Evolutionary conservation across 2,797 vertebrate species (phyloP), one percentile per base, ranked within the genome.

Genomic region (Sciurus vulgaris): DNA sequence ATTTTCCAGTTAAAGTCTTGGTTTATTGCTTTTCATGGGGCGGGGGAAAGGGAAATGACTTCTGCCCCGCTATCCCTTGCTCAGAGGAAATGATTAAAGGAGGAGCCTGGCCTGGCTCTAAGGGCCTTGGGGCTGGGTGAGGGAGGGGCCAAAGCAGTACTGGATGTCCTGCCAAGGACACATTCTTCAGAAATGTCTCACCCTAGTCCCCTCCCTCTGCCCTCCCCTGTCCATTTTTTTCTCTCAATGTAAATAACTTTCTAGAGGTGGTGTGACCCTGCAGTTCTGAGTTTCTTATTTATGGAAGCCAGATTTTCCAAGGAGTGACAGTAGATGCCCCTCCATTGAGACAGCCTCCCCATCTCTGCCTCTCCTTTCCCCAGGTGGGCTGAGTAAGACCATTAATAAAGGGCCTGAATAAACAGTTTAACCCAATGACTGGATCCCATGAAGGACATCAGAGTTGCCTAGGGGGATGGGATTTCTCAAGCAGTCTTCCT

Each of bases 131-230:
- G 67, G 86, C 38, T 15, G 85, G 77, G 56, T 0, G n/a, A 28
- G 82, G 94, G 94, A 38, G 84, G 79, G 35, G 79, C 86, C 72
- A 1, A 13, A 67, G 82, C 94, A 38, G 96, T 38, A 93, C 94
- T 47, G 78, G 94, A 88, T 93, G 95, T 98, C 79, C 97, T 87
- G 97, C 97, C 97, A 97, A 89, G 86, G 90, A 10, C 89, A 26
- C 97, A 97, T 97, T 97, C 96, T 59, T 96, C 22, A 2, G 83
- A 6, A 47, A 30, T 95, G 96, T 24, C 67, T 96, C 97, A 95
- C 65, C 33, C 70, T 18, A 3, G 51, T 49, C 86, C 7, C 89
- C 73, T 14, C 72, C 94, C 38, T 73, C 56, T n/a, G 2, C 81
- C 47, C 63, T 15, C 38, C 74, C 78, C 4, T 0, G 1, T 38